A percentile compares a stretch with the other conserved stretches of the same genome.
Evolutionary conservation across 2,113 vertebrate genomes (phyloP).

Genomic region (Perca schrenkii): DNA sequence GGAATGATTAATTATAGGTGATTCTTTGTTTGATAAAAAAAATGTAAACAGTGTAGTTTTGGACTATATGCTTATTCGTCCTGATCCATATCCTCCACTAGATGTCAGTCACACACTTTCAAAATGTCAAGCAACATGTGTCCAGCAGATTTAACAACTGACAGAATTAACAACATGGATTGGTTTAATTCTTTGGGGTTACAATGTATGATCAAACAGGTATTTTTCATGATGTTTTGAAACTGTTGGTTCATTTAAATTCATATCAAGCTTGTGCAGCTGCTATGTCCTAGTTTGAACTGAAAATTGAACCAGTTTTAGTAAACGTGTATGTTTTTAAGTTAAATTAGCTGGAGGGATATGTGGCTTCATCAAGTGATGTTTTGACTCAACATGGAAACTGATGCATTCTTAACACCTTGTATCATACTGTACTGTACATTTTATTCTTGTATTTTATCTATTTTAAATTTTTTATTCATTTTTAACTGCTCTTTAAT

Average conservation of each 20-base stretch:
- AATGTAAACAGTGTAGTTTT: neutral
- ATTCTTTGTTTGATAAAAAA: neutral
- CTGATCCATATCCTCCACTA: slow-evolving; percentile 64
- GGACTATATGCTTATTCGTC: neutral
- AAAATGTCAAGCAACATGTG: neutral
- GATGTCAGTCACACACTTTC: slow-evolving; percentile 75
- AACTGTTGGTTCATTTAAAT: neutral
- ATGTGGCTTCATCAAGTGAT: slow-evolving; percentile 10
- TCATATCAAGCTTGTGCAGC: neutral
- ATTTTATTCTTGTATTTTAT: too few relatives aligned
- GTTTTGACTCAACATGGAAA: neutral
- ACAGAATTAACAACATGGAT: neutral
- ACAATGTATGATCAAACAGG: neutral
- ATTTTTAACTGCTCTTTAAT: too few relatives aligned
- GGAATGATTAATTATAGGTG: neutral
- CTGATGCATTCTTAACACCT: neutral
- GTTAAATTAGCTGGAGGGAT: slow-evolving; percentile 8
- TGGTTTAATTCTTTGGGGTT: neutral
- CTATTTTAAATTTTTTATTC: too few relatives aligned
- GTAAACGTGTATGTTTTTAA: neutral
- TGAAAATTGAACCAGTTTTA: neutral
- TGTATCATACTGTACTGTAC: neutral
- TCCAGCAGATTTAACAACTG: neutral
- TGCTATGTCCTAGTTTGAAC: slow-evolving; percentile 1
- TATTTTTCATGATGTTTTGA: slow-evolving; percentile 11